Evolutionary conservation across 2,888 invertebrate genomes (phyloP).

Genomic region (Papilio demoleus): DNA sequence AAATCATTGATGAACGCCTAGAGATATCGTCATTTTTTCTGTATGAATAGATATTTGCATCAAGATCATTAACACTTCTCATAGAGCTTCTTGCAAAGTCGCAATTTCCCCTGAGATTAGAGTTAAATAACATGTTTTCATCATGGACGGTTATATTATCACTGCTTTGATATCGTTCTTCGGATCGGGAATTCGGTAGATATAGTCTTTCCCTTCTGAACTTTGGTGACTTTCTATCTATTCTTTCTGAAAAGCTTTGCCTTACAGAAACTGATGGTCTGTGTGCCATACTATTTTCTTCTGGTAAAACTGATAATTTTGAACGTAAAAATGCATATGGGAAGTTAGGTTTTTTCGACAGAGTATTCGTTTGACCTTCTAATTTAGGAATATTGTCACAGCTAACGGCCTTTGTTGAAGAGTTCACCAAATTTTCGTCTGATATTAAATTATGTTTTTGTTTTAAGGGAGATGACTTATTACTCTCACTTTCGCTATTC

Average conservation of each 20-base stretch:
- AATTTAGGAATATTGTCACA: slow-evolving; percentile 88
- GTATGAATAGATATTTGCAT: slow-evolving; percentile 61
- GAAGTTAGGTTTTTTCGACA: slow-evolving; percentile 86
- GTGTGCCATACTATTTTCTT: slow-evolving; percentile 86
- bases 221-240: slow-evolving; percentile 76
- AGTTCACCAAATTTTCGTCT: slow-evolving; percentile 70
- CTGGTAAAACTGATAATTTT: slow-evolving; percentile 89
- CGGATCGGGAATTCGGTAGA: slow-evolving; percentile 82
- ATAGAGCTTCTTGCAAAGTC: slow-evolving; percentile 73
- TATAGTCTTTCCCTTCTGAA: slow-evolving; percentile 70
- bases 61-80: slow-evolving; percentile 74
- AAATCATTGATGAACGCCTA: slow-evolving; percentile 77
- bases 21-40: slow-evolving; percentile 66
- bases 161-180: slow-evolving; percentile 84
- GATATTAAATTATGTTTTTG: slow-evolving; percentile 64
- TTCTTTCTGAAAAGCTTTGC: slow-evolving; percentile 81
- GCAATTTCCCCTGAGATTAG: slow-evolving; percentile 65
- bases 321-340: slow-evolving; percentile 91
- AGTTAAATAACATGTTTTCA: slow-evolving; percentile 74
- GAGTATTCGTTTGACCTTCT: slow-evolving; percentile 76
- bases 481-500: slow-evolving; percentile 67
- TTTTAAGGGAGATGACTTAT: slow-evolving; percentile 63
- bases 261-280: slow-evolving; percentile 72
- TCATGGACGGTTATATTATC: slow-evolving; percentile 79
- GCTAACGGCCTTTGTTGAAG: slow-evolving; percentile 86